phyloP scores from a whole-genome alignment of 2,888 invertebrate species.

The Machimus atricapillus region DNA sequence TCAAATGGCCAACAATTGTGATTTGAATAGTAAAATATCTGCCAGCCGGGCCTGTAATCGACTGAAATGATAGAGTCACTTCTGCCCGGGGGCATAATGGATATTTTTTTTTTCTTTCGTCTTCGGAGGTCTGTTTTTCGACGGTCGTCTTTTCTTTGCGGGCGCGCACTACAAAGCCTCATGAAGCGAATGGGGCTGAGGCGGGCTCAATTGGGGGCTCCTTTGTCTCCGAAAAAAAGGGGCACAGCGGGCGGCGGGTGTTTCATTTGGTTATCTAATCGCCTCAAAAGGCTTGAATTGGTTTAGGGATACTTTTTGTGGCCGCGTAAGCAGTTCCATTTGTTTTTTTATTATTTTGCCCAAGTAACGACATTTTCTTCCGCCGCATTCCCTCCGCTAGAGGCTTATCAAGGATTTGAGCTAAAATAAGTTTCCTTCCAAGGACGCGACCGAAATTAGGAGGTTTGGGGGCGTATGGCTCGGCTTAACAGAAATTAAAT shows the following conservation, averaged over 20 bases:
- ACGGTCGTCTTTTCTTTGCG: background rate
- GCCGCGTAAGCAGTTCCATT: background rate
- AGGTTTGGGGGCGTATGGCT: background rate
- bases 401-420: background rate
- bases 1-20: constrained; percentile 33
- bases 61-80: constrained; percentile 34
- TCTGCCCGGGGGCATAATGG: constrained; percentile 24
- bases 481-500: background rate
- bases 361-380: background rate
- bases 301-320: constrained; percentile 14
- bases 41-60: constrained; percentile 25
- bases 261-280: background rate
- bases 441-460: background rate
- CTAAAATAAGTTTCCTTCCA: background rate
- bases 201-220: background rate
- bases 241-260: background rate
- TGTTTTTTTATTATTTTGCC: background rate
- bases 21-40: constrained; percentile 37
- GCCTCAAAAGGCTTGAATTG: constrained; percentile 15
- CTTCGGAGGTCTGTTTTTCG: constrained; percentile 15
- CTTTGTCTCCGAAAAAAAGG: background rate
- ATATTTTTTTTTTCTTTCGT: background rate
- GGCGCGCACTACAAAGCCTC: background rate
- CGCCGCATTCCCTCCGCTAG: background rate
- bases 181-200: background rate